These are phyloP conservation scores for Neodiprion virginianus DNA, from an alignment of 1,140 invertebrate genomes.

Conservation along the genomic window DNA sequence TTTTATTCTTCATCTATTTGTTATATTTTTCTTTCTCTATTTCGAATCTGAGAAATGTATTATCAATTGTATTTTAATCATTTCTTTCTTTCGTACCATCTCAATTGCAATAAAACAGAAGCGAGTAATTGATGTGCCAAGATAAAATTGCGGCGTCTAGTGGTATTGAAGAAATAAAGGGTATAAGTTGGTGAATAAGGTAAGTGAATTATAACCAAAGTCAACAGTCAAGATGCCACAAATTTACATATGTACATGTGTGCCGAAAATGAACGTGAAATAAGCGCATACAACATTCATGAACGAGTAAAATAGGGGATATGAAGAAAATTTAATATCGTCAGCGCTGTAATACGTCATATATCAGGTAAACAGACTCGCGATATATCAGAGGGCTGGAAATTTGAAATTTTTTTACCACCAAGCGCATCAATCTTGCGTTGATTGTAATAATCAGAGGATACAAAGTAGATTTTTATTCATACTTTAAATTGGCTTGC, in stretches of 20 bases:
- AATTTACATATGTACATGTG: not conserved
- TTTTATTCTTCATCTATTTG: not conserved
- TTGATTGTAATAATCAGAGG: not conserved
- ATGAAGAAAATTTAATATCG: not conserved
- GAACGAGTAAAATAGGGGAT: not conserved
- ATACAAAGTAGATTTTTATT: not conserved
- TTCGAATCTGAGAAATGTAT: not conserved
- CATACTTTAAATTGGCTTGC: not conserved
- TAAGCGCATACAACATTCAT: conserved; percentile 2
- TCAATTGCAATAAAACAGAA: too few relatives aligned
- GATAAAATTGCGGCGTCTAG: too few relatives aligned
- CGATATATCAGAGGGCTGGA: not conserved
- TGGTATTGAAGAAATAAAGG: too few relatives aligned
- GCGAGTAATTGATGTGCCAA: too few relatives aligned
- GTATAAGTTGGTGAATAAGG: not conserved
- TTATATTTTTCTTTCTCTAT: not conserved
- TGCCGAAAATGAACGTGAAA: not conserved
- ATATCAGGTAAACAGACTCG: not conserved
- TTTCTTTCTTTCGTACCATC: too few relatives aligned
- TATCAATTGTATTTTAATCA: not conserved
- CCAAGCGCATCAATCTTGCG: not conserved
- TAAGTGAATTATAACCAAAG: not conserved
- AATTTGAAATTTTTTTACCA: conserved; percentile 1
- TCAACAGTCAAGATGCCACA: conserved; percentile 2
- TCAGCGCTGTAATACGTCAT: not conserved